Evolutionary conservation across 2,113 vertebrate genomes (phyloP).

Genomic region (Megalops atlanticus): DNA sequence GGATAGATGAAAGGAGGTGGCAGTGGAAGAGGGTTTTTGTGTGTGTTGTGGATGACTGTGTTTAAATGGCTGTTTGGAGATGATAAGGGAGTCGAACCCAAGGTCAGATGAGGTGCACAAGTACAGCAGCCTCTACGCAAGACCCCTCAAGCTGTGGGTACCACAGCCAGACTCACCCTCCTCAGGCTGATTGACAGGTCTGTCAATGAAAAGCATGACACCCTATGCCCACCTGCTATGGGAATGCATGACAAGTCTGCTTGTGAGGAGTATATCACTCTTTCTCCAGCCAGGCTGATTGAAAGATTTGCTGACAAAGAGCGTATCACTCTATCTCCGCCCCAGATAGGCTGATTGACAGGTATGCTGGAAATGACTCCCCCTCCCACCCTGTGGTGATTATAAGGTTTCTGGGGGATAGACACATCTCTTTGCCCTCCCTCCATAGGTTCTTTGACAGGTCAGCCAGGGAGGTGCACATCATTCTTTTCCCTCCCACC

Average conservation of each 20-base stretch:
- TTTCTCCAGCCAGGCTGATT: neutral
- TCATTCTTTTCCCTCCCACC: neutral
- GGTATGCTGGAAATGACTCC: neutral
- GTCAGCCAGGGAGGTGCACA: neutral
- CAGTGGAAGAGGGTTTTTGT: neutral
- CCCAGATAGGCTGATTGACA: slow-evolving; percentile 3
- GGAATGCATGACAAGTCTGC: too few relatives aligned
- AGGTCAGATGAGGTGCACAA: neutral
- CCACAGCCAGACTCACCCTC: neutral
- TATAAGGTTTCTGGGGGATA: neutral
- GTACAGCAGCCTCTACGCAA: neutral
- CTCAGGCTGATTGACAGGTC: neutral
- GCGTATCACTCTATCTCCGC: neutral
- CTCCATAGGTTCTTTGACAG: neutral
- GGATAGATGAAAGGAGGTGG: neutral
- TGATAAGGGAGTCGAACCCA: neutral
- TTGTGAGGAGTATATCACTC: neutral
- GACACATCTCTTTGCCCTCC: neutral
- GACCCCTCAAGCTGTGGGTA: neutral
- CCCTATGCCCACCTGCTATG: too few relatives aligned
- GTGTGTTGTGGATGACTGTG: neutral
- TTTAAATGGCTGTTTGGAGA: neutral
- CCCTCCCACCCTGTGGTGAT: neutral
- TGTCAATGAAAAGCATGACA: neutral
- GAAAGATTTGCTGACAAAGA: slow-evolving; percentile 3